phyloP scores from a whole-genome alignment of 2,113 vertebrate species.

The Plecotus auritus region DNA sequence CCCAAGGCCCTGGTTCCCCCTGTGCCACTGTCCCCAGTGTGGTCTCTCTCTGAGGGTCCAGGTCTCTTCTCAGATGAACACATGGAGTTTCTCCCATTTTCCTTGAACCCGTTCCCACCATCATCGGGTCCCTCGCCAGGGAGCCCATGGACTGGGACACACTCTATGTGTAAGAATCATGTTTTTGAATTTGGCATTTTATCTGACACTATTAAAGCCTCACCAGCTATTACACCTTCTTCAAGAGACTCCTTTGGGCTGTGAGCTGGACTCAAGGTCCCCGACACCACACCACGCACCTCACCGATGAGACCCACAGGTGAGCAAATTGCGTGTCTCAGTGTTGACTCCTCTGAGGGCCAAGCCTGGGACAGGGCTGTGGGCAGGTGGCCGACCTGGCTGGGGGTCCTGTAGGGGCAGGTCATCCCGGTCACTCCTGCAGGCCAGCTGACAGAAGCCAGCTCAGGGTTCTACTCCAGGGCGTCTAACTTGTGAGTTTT shows the following conservation, averaged over 20 bases:
- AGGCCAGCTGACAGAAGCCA: background rate
- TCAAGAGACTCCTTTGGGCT: background rate
- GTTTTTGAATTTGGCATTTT: background rate
- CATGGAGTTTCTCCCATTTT: background rate
- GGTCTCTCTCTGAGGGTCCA: background rate
- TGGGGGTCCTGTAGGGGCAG: too few species aligned
- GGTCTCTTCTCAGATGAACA: background rate
- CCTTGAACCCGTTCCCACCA: background rate
- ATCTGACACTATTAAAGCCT: background rate
- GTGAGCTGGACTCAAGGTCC: background rate
- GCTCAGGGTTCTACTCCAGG: background rate
- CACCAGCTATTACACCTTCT: background rate
- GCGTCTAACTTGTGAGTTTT: background rate
- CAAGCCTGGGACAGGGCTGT: background rate
- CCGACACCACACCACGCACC: background rate
- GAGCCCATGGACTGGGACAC: background rate
- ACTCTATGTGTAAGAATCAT: background rate
- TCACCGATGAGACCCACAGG: background rate
- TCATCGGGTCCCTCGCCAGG: background rate
- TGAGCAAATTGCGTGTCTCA: background rate
- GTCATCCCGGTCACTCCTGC: background rate
- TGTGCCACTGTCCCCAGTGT: background rate
- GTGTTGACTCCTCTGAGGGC: background rate
- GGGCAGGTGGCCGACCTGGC: background rate
- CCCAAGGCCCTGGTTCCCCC: too few species aligned